phyloP scores from a whole-genome alignment of 1,140 invertebrate species.

The Lepidotrigona ventralis region DNA sequence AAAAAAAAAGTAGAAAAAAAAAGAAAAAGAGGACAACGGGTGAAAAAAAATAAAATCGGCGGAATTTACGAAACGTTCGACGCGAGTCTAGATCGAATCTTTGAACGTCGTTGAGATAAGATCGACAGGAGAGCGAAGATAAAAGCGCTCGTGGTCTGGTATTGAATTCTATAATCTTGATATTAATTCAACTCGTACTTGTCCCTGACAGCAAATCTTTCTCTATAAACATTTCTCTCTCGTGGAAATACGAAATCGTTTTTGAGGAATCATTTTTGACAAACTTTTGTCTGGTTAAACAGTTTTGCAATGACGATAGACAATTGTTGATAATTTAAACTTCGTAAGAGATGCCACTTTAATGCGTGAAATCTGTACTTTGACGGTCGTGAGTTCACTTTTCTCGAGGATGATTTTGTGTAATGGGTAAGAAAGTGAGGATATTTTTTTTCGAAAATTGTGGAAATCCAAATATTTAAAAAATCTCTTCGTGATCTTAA shows the following conservation, averaged over 20 bases:
- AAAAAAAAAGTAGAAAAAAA: background rate
- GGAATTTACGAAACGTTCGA: background rate
- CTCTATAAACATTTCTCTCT: background rate
- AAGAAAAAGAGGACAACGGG: background rate
- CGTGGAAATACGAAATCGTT: background rate
- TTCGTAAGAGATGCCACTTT: too few species aligned
- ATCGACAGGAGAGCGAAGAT: background rate
- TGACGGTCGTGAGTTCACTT: too few species aligned
- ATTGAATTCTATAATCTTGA: background rate
- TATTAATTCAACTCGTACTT: background rate
- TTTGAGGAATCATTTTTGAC: background rate
- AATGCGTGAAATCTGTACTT: too few species aligned
- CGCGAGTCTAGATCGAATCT: background rate
- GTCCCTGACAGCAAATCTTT: background rate
- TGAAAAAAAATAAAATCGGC: background rate
- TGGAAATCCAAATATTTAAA: too few species aligned
- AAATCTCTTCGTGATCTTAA: too few species aligned
- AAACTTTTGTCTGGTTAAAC: too few species aligned
- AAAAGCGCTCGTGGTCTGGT: background rate
- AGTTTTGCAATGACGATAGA: too few species aligned
- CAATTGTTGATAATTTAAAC: too few species aligned
- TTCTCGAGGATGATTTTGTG: too few species aligned
- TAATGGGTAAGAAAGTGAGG: too few species aligned
- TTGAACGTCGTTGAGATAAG: background rate
- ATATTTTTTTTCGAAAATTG: too few species aligned